phyloP scores from a whole-genome alignment of 2,888 invertebrate species.

The Teinopalpus imperialis region DNA sequence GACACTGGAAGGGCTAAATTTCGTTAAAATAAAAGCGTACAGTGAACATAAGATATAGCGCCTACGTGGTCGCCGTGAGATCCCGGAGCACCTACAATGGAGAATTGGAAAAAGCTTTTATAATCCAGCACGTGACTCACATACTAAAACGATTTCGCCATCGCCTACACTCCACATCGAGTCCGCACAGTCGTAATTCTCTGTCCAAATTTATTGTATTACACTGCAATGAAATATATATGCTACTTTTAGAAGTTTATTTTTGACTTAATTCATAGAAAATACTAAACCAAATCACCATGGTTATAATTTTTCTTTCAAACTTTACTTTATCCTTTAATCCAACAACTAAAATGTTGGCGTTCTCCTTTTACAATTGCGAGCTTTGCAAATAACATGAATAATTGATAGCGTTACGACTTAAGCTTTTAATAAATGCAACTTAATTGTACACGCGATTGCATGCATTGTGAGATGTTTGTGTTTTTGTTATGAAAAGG shows the following conservation, averaged over 20 bases:
- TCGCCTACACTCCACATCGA: slow-evolving; percentile 30
- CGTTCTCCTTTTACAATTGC: too few relatives aligned
- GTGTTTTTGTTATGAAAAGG: too few relatives aligned
- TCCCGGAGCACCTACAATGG: slow-evolving; percentile 71
- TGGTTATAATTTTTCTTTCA: too few relatives aligned
- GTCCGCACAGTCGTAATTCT: slow-evolving; percentile 40
- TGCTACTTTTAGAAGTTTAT: not conserved
- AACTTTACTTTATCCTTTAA: too few relatives aligned
- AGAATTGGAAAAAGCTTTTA: slow-evolving; percentile 83
- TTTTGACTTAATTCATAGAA: too few relatives aligned
- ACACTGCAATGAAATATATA: slow-evolving; percentile 12
- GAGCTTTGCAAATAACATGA: not conserved
- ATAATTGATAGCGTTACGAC: not conserved
- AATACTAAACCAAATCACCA: too few relatives aligned
- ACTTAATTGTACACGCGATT: not conserved
- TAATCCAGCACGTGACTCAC: slow-evolving; percentile 80
- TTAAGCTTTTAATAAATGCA: not conserved
- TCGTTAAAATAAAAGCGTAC: slow-evolving; percentile 81
- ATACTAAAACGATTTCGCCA: slow-evolving; percentile 55
- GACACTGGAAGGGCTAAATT: slow-evolving; percentile 76
- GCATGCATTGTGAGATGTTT: too few relatives aligned
- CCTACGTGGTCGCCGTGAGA: slow-evolving; percentile 77
- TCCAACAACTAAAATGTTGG: too few relatives aligned
- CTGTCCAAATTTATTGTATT: slow-evolving; percentile 47
- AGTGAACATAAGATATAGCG: slow-evolving; percentile 78